Percentiles rank a stretch among this genome's conserved stretches.
Evolutionary conservation across 2,797 vertebrate species (phyloP).

Genomic region (Melanotaenia parkinsoni): DNA sequence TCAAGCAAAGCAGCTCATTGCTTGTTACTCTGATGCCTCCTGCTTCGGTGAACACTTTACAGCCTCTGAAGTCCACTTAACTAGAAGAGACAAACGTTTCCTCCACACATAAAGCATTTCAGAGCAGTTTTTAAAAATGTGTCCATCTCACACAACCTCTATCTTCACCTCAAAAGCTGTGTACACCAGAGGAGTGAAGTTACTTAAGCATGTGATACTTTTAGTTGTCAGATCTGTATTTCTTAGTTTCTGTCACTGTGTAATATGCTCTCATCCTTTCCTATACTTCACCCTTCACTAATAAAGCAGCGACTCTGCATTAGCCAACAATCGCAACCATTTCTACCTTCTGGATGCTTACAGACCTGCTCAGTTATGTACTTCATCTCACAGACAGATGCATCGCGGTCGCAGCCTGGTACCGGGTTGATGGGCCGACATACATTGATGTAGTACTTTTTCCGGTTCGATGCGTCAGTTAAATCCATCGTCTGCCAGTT

Average conservation of each 20-base stretch:
- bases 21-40: background rate
- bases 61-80: background rate
- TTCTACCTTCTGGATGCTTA: background rate
- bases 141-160: background rate
- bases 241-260: background rate
- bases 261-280: too few species aligned
- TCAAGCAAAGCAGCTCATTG: too few species aligned
- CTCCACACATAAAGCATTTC: background rate
- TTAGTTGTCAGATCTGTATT: background rate
- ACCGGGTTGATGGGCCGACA: constrained; percentile 89
- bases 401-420: constrained; percentile 86
- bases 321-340: too few species aligned
- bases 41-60: background rate
- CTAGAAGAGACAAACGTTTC: background rate
- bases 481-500: constrained; percentile 91
- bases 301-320: background rate
- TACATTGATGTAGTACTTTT: constrained; percentile 93
- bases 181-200: background rate
- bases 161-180: background rate
- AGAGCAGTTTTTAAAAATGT: background rate
- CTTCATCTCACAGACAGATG: constrained; percentile 90
- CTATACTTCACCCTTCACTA: background rate
- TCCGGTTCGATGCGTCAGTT: constrained; percentile 52
- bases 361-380: constrained; percentile 77
- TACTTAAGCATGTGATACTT: too few species aligned